Base-by-base conservation (phyloP, 2,113 vertebrate species). In the Orientallactaga bullata region DNA sequence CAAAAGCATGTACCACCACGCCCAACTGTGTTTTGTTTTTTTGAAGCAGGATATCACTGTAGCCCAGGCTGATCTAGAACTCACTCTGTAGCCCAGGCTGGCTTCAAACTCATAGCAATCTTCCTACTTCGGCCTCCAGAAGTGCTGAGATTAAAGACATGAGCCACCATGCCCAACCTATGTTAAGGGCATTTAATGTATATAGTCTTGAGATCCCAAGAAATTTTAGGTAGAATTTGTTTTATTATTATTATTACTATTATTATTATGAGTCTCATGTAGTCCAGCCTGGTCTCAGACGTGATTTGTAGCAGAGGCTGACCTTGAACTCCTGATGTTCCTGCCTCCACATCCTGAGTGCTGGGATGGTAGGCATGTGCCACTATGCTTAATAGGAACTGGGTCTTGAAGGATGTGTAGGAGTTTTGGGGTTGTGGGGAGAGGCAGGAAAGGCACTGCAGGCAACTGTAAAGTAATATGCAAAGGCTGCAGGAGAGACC, bases 321-420 rank as follows among this genome's bases (percentile, higher is more conserved):
- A n/a, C 80, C 80, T 65, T 47, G 39, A 24, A 51, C 63, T 68
- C 51, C 61, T 82, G 24, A 18, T 39, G 58, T 81, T 82, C 28
- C 37, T 28, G 18, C 6, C 66, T n/a, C 42, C n/a, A n/a, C 30
- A 7, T 79, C 51, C 30, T 10, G 20, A 85, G 42, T 20, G 4
- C 65, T 35, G 24, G n/a, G 32, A 24, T 12, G 30, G 16, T 7
- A n/a, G 81, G 20, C 32, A 63, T 66, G 20, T 68, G 30, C 63
- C 21, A 68, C 30, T n/a, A 66, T 21, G 28, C 37, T 63, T 20
- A 69, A 30, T 58, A 12, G 32, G 51, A 13, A 73, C 20, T 42
- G 73, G 76, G 60, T 85, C 28, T 90, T 82, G 90, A 89, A 47
- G 92, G 89, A 37, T 39, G 66, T 63, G 30, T 89, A 85, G 90